Evolutionary conservation across 2,888 invertebrate genomes (phyloP), one percentile per base, ranked within the genome.

Genomic region (Netelia virgata): DNA sequence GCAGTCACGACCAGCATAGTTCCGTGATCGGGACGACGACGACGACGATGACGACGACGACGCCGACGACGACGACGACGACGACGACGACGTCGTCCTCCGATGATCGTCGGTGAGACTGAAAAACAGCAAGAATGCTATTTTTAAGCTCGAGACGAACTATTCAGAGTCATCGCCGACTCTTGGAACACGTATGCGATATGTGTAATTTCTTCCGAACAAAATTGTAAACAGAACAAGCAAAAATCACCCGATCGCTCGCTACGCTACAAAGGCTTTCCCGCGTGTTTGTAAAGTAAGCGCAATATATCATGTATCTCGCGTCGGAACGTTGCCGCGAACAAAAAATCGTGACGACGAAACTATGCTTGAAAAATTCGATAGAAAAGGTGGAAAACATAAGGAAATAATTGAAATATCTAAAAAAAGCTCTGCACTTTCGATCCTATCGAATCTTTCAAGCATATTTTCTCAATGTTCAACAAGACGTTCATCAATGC

Each of bases 1-100:
- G 53, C 82, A 87, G 86, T 87, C 87, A 88, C 87, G 86, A 88
- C 87, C 82, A 88, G 87, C 87, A 87, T 89, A 87, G 86, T 87
- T 89, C 88, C 86, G 87, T 88, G 85, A 87, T 87, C 86, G 64
- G 43, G 23, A 79, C 47, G 43, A 80, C 68, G 53, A 73, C 61
- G 79, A 66, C 53, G 36, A 68, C 10, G 64, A 53, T n/a, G 53
- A 73, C 61, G 79, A 66, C 53, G 36, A 68, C 10, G 23, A 79
- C 47, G 43, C 78, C 68, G 53, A 73, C 61, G 79, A 66, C 53
- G 36, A 68, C 10, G 64, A 53, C n/a, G 23, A 79, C 47, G 43
- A 80, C 68, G 53, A 73, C 61, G 79, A 66, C 53, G 36, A 68
- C 10, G 64, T 43, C 57, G 57, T 20, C n/a, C 61, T 59, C 47